Base-by-base conservation (phyloP, 2,113 vertebrate species). In the Athene noctua region DNA sequence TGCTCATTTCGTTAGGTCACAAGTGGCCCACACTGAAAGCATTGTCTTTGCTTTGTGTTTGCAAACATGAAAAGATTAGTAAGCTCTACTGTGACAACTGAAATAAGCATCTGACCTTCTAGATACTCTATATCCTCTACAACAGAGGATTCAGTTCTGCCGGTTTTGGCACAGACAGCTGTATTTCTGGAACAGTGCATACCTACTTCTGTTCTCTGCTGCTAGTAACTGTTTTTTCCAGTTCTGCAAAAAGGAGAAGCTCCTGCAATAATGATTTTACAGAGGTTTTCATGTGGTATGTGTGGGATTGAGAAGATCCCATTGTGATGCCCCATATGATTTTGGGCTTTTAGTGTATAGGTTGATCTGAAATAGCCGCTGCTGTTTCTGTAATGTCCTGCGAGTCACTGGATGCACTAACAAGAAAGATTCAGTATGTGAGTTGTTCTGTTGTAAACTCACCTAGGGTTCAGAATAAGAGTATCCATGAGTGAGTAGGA, bases 391-490 rank as follows among this genome's bases (percentile, higher is more conserved):
- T 80, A 3, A 9, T 5, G 29, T 15, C 21, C 17, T 74, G 26
- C 25, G 10, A 61, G 55, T 54, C 38, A 11, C 25, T 4, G 26
- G 26, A 4, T 67, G 30, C 19, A 6, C 22, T 5, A 34, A 29
- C 11, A 30, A 55, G 32, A 40, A 46, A 7, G 25, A 55, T 70
- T 8, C 6, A 23, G 11, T 42, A 17, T 0, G 1, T 55, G 13
- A 61, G 17, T 49, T 59, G 17, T 47, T 34, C 25, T 67, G 18
- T 32, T 30, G 3, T 47, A 38, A 85, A n/a, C 19, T 46, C 19
- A 5, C 1, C 0, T 21, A 29, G 25, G 5, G 13, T 51, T 83
- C 40, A 9, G 15, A 54, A 5, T 11, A 36, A 71, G 16, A 72
- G 25, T 27, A 21, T 63, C 47, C 16, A 0, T 21, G 16, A 6